Evolutionary conservation across 35 echinoderm and acorn worm genomes (phyloP).

Genomic region (Ophioderma brevispina): DNA sequence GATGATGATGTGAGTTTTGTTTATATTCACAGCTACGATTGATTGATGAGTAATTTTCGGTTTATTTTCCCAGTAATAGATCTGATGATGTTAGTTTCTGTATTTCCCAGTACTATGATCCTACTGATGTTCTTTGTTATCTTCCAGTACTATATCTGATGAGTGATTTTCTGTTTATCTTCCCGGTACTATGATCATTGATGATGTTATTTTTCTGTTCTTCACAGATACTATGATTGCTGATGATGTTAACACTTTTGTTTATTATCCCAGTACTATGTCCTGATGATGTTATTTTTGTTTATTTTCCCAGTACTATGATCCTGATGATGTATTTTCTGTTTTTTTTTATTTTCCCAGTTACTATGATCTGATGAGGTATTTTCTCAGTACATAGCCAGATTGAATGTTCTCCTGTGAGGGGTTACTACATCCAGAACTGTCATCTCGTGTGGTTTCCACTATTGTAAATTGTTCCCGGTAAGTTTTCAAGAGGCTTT

Average conservation of each 20-base stretch:
- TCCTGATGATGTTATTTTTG: too few species aligned
- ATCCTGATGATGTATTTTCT: slow-evolving; percentile 60
- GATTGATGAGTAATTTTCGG: too few species aligned
- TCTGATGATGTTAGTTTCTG: too few species aligned
- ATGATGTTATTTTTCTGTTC: too few species aligned
- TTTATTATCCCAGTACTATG: too few species aligned
- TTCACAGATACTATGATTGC: too few species aligned
- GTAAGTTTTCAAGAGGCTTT: too few species aligned
- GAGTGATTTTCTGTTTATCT: too few species aligned
- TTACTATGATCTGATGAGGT: slow-evolving; percentile 68
- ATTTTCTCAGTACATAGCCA: slow-evolving; percentile 86
- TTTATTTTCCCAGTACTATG: slow-evolving; percentile 53
- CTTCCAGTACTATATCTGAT: too few species aligned
- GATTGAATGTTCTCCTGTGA: slow-evolving; percentile 33
- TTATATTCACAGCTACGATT: background rate
- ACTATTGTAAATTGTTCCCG: slow-evolving; percentile 84
- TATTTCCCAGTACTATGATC: too few species aligned
- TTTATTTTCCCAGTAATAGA: too few species aligned
- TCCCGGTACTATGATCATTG: slow-evolving; percentile 49
- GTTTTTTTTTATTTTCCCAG: slow-evolving; percentile 36
- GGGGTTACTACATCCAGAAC: background rate
- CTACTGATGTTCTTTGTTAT: too few species aligned
- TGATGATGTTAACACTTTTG: slow-evolving; percentile 76
- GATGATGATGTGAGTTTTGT: background rate
- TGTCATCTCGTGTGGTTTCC: slow-evolving; percentile 36